These are phyloP conservation scores for Drosophila insularis DNA, from an alignment of 1,140 invertebrate genomes.

Conservation along the genomic window DNA sequence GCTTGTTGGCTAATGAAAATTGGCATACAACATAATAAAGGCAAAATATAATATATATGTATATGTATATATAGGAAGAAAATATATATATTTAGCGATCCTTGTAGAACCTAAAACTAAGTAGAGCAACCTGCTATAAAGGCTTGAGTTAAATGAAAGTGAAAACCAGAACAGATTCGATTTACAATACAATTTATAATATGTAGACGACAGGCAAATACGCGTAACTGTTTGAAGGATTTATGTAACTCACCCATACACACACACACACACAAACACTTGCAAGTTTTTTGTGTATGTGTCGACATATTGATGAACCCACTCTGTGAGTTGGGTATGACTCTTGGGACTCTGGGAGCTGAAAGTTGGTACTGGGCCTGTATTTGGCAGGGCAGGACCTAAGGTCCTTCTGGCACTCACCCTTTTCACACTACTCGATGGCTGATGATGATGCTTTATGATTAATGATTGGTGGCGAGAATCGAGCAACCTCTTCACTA, in stretches of 20 bases:
- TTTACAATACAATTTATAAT: conserved; percentile 18
- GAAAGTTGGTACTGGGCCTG: conserved; percentile 18
- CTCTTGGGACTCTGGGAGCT: conserved; percentile 25
- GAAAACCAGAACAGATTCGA: conserved; percentile 4
- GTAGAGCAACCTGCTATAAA: background rate
- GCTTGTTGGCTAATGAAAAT: conserved; percentile 41
- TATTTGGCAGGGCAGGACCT: conserved; percentile 41
- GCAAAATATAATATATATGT: conserved; percentile 11
- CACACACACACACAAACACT: conserved; percentile 1
- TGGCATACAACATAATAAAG: background rate
- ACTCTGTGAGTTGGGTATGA: conserved; percentile 50
- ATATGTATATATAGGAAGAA: background rate
- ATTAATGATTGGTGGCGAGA: conserved; percentile 69
- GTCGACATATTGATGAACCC: conserved; percentile 61
- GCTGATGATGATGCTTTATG: conserved; percentile 70
- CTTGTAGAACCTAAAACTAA: background rate
- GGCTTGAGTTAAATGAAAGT: background rate
- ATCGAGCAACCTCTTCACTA: conserved; percentile 35
- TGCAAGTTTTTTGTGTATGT: conserved; percentile 36
- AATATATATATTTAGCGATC: background rate
- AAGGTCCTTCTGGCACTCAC: background rate
- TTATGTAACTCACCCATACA: background rate
- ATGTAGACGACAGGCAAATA: conserved; percentile 16
- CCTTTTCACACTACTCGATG: conserved; percentile 40
- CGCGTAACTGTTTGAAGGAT: conserved; percentile 6